Evolutionary conservation across 2,797 vertebrate genomes (phyloP), one percentile per base, ranked within the genome.

Genomic region (Catamblyrhynchus diadema): DNA sequence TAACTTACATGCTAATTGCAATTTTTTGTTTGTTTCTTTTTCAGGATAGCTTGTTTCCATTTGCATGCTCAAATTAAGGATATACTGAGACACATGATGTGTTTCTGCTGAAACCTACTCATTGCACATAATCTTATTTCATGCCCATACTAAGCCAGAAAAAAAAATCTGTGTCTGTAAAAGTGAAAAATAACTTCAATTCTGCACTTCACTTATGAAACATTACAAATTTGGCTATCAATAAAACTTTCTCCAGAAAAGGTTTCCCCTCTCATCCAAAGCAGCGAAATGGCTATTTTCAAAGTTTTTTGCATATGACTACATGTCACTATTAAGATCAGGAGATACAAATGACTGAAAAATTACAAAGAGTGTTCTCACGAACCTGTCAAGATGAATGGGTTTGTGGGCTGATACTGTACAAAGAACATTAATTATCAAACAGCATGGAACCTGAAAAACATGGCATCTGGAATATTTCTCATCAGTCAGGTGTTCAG

Each of bases 361-460:
- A 86, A 79, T 88, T 37, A 83, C 37, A 86, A 72, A 86, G 93
- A 86, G 24, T 0, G 0, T 51, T 93, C 92, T 93, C 92, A 96
- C 33, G 62, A 94, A 94, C 60, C 75, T 94, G 91, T 93, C 89
- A 91, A 66, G 27, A 33, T 90, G 62, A 94, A 83, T 28, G 70
- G 65, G 47, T 50, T 95, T 94, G 94, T 95, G 94, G 94, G 94
- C 42, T 93, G 92, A 69, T 27, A 28, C 33, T 69, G 35, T 65
- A 72, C 59, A 92, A 93, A 86, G 91, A 93, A 72, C 51, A 22
- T 78, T 94, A 96, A 94, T 93, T 97, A 88, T 89, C 86, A 78
- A 95, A 78, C n/a, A 65, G 28, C 44, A 75, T 42, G 28, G 47
- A 92, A 85, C 56, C 47, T 66, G 89, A 95, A 81, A 50, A 91